Percentiles rank a stretch among this genome's conserved stretches.
Evolutionary conservation across 2,797 vertebrate genomes (phyloP).

Genomic region (Pogoniulus pusillus): DNA sequence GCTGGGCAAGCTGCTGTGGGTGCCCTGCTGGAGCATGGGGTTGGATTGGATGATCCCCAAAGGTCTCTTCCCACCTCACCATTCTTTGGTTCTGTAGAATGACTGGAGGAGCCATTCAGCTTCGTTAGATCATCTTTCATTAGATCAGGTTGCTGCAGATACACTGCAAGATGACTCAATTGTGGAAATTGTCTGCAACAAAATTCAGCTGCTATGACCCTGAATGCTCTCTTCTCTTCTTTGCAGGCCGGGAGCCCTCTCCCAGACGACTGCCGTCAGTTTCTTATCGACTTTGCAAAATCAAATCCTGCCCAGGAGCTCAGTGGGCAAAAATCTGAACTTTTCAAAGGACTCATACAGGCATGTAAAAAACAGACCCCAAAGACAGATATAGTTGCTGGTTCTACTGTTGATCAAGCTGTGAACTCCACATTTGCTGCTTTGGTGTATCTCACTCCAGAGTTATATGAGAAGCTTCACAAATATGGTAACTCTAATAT

Average conservation of each 20-base stretch:
- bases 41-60: too few species aligned
- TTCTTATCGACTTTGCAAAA: constrained; percentile 89
- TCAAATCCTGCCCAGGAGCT: constrained; percentile 90
- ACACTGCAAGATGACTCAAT: background rate
- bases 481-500: constrained; percentile 87
- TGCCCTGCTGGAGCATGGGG: too few species aligned
- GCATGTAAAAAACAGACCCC: constrained; percentile 89
- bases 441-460: constrained; percentile 95
- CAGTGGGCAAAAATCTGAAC: constrained; percentile 83
- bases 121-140: background rate
- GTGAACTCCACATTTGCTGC: constrained; percentile 96
- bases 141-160: background rate
- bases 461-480: constrained; percentile 86
- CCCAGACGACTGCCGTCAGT: constrained; percentile 80
- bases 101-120: background rate
- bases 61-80: too few species aligned
- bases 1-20: too few species aligned
- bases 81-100: too few species aligned
- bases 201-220: background rate
- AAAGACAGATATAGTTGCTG: constrained; percentile 88
- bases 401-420: constrained; percentile 92
- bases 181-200: background rate
- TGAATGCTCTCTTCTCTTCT: background rate
- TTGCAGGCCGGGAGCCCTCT: constrained; percentile 73
- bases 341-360: constrained; percentile 87